Base-by-base conservation (phyloP, 2,888 invertebrate genomes). In the Strigamia transsilvanica region DNA sequence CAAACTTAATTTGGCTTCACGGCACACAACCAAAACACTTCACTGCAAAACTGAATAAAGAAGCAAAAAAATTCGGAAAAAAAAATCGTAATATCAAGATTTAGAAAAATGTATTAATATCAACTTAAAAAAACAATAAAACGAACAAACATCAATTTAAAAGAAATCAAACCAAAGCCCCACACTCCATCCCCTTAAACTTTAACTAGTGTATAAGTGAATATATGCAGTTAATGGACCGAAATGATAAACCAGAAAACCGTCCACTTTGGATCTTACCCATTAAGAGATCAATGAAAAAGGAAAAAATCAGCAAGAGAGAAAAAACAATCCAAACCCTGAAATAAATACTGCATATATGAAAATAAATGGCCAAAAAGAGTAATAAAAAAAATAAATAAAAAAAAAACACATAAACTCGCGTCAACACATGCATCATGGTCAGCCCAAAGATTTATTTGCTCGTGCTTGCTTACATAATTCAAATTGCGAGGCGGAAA, bases 1-100 rank as follows among this genome's bases (percentile, higher is more conserved):
- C 73, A 73, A 73, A 73, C 73, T 73, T 73, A 73, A 73, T 73
- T 73, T 73, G 23, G 73, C 32, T 32, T 32, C 73, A n/a, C 73
- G 13, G 73, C 73, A 73, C 61, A 66, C 73, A 32, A 32, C 32
- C 12, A 32, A 73, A 73, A 27, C 73, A n/a, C 61, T 73, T 32
- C 32, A 32, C 73, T 32, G 73, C 27, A 27, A 73, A 73, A 32
- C 27, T 46, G 15, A 15, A 46, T 12, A 42, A 42, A 41, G 10
- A 41, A 9, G 13, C 5, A 46, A 13, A 46, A 46, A 46, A 46
- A 13, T 15, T 1, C 5, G 15, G 12, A 15, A 51, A 56, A 56
- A 56, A 56, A 56, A 18, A 56, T 18, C 21, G 7, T 56, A 56
- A 38, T 9, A 38, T 38, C 38, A 38, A 38, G 38, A 38, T 27